phyloP scores from a whole-genome alignment of 2,888 invertebrate species.

The Dorcus parallelipipedus region DNA sequence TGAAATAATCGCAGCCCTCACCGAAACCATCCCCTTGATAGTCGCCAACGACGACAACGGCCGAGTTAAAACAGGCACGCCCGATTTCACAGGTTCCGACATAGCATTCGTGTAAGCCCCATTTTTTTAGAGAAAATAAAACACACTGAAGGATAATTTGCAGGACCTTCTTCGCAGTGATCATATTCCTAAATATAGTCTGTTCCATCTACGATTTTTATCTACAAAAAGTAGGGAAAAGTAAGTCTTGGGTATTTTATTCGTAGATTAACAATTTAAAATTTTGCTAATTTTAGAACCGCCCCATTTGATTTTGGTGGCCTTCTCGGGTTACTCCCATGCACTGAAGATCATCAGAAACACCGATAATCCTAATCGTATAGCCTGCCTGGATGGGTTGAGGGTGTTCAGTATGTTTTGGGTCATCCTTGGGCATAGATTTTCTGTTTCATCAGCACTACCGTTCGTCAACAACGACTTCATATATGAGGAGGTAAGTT shows the following conservation, averaged over 20 bases:
- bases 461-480: slow-evolving; percentile 19
- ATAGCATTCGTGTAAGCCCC: slow-evolving; percentile 11
- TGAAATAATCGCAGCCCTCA: slow-evolving; percentile 6
- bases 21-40: background rate
- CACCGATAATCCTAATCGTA: slow-evolving; percentile 13
- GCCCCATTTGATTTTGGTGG: slow-evolving; percentile 10
- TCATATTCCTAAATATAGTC: slow-evolving; percentile 10
- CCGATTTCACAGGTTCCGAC: slow-evolving; percentile 7
- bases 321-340: slow-evolving; percentile 23
- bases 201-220: slow-evolving; percentile 20
- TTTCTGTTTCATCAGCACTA: slow-evolving; percentile 2
- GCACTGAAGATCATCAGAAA: slow-evolving; percentile 12
- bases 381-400: slow-evolving; percentile 25
- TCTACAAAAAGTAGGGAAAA: slow-evolving; percentile 5
- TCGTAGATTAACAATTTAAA: background rate
- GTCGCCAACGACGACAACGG: slow-evolving; percentile 6
- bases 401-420: slow-evolving; percentile 25
- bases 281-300: slow-evolving; percentile 17
- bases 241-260: background rate
- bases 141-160: slow-evolving; percentile 2
- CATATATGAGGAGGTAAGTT: slow-evolving; percentile 1
- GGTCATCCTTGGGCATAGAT: slow-evolving; percentile 25
- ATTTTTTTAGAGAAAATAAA: background rate
- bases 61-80: slow-evolving; percentile 3
- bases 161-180: slow-evolving; percentile 16